Evolutionary conservation across 2,888 invertebrate genomes (phyloP).

Genomic region (Nomada flava): DNA sequence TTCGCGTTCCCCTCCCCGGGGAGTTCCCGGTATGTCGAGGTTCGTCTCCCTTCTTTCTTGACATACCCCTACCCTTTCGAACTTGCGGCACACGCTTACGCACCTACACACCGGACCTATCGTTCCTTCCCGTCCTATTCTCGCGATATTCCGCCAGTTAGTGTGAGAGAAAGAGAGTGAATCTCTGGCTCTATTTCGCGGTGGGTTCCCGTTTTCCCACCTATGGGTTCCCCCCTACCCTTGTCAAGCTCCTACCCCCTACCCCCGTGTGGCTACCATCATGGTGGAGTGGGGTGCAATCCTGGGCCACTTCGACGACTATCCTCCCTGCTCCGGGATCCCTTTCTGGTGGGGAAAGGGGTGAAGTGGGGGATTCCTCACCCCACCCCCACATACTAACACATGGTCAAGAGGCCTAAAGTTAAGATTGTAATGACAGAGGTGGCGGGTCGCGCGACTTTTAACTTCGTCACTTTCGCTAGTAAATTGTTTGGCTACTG

Average conservation of each 20-base stretch:
- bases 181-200: slow-evolving; percentile 75
- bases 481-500: slow-evolving; percentile 10
- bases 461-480: slow-evolving; percentile 39
- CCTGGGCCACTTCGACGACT: slow-evolving; percentile 74
- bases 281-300: slow-evolving; percentile 80
- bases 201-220: slow-evolving; percentile 78
- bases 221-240: slow-evolving; percentile 74
- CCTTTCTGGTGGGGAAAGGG: slow-evolving; percentile 74
- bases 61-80: slow-evolving; percentile 77
- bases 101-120: slow-evolving; percentile 50
- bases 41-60: slow-evolving; percentile 81
- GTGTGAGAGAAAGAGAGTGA: slow-evolving; percentile 64
- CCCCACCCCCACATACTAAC: slow-evolving; percentile 63
- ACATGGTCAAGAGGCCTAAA: slow-evolving; percentile 53
- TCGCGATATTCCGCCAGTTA: slow-evolving; percentile 56
- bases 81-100: slow-evolving; percentile 52
- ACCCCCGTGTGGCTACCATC: slow-evolving; percentile 75
- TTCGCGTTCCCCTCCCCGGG: slow-evolving; percentile 76
- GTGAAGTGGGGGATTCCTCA: slow-evolving; percentile 73
- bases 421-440: slow-evolving; percentile 51
- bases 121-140: slow-evolving; percentile 74
- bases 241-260: slow-evolving; percentile 74
- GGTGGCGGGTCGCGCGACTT: slow-evolving; percentile 41
- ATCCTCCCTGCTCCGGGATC: slow-evolving; percentile 75
- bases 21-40: slow-evolving; percentile 72